Conservation (phyloP, 1,140 invertebrate genomes). For the Sminthurinus signatus region DNA sequence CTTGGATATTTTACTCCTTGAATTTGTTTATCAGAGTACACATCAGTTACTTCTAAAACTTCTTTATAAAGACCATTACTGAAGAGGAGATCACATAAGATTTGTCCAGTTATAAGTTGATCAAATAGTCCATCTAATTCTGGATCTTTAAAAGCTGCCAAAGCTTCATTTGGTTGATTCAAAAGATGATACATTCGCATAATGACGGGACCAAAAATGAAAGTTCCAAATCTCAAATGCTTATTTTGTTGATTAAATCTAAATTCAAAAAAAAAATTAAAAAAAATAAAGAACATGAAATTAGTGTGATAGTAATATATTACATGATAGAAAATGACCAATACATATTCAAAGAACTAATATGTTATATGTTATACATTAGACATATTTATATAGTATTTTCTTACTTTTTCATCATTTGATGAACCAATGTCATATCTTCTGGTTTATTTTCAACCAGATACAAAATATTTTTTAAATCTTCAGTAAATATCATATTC, state of each 20-base stretch:
- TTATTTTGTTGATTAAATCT: constrained; percentile 67
- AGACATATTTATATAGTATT: background rate
- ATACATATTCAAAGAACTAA: background rate
- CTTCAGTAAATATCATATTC: constrained; percentile 72
- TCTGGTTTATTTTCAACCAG: constrained; percentile 53
- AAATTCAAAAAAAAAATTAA: constrained; percentile 29
- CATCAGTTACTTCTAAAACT: constrained; percentile 57
- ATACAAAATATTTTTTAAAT: constrained; percentile 73
- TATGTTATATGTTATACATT: background rate
- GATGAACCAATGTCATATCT: constrained; percentile 58
- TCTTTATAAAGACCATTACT: constrained; percentile 62
- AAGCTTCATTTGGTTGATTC: constrained; percentile 60
- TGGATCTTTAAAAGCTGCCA: constrained; percentile 58
- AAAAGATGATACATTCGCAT: constrained; percentile 70
- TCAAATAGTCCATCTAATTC: constrained; percentile 59
- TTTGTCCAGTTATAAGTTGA: constrained; percentile 60
- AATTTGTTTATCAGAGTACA: constrained; percentile 50
- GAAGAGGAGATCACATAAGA: constrained; percentile 65
- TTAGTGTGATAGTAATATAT: too few relatives aligned
- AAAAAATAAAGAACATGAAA: too few relatives aligned
- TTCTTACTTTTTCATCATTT: constrained; percentile 62
- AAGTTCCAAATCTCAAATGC: constrained; percentile 65
- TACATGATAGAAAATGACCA: too few relatives aligned
- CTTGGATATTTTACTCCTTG: constrained; percentile 58
- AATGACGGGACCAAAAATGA: constrained; percentile 71